phyloP scores from a whole-genome alignment of 2,113 vertebrate species.

The Ceyx margarethae region DNA sequence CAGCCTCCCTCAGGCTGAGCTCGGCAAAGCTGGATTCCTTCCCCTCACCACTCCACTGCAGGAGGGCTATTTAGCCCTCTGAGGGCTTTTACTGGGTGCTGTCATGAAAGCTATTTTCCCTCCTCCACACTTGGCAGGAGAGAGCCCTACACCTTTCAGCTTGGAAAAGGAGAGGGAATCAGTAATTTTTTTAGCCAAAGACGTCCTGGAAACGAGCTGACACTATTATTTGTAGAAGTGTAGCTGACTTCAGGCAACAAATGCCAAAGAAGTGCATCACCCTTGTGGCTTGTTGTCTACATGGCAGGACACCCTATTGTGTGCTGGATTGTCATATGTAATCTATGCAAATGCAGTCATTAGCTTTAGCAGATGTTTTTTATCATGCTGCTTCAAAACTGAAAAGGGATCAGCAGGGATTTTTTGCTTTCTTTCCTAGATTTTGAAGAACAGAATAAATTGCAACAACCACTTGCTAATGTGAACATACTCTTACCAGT shows the following conservation, averaged over 20 bases:
- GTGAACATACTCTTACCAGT: not conserved
- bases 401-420: not conserved
- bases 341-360: conserved; percentile 57
- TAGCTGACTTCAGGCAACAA: not conserved
- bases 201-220: not conserved
- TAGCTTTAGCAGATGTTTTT: conserved; percentile 58
- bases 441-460: not conserved
- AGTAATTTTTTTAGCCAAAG: not conserved
- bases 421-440: not conserved
- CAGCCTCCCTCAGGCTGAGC: not conserved
- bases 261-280: conserved; percentile 14
- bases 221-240: not conserved
- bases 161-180: not conserved
- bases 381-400: conserved; percentile 14
- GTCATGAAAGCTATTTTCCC: not conserved
- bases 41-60: not conserved
- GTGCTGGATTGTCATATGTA: conserved; percentile 42
- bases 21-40: not conserved
- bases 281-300: not conserved
- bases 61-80: not conserved
- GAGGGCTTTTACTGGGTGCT: not conserved
- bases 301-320: conserved; percentile 35
- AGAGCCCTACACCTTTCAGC: not conserved
- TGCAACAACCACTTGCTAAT: not conserved
- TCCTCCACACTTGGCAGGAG: not conserved